A percentile compares a stretch with the other conserved stretches of the same genome.
phyloP scores from a whole-genome alignment of 2,797 vertebrate species.

The Chromis chromis region DNA sequence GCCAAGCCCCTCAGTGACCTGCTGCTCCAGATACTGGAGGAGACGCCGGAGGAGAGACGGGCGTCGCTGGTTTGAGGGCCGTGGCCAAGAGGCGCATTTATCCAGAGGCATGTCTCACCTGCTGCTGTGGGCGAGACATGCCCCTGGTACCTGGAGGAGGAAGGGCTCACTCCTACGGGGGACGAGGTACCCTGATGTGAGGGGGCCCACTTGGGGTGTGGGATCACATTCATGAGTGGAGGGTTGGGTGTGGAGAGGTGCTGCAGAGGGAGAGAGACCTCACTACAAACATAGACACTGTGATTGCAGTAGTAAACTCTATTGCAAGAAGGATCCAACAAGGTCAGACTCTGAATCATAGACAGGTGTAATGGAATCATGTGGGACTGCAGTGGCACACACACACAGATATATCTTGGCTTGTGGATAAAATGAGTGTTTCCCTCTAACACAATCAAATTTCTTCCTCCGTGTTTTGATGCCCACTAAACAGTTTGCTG shows the following conservation, averaged over 20 bases:
- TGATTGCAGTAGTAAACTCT: conserved; percentile 53
- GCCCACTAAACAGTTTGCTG: background rate
- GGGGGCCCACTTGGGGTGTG: conserved; percentile 39
- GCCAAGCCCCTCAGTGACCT: conserved; percentile 95
- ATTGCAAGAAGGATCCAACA: conserved; percentile 41
- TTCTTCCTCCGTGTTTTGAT: conserved; percentile 17
- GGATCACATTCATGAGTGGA: conserved; percentile 52
- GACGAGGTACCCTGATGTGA: conserved; percentile 39
- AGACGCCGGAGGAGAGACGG: conserved; percentile 94
- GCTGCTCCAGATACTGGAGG: conserved; percentile 96
- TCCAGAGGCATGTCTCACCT: conserved; percentile 64
- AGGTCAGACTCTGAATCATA: conserved; percentile 47
- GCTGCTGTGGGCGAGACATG: conserved; percentile 59
- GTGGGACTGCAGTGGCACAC: conserved; percentile 23
- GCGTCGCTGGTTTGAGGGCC: conserved; percentile 90
- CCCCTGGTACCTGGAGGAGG: conserved; percentile 59
- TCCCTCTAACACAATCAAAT: background rate
- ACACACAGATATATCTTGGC: conserved; percentile 31
- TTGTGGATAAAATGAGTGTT: conserved; percentile 18
- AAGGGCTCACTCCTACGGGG: conserved; percentile 42
- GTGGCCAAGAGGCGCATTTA: conserved; percentile 16
- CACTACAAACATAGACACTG: conserved; percentile 61
- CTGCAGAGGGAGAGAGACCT: conserved; percentile 58
- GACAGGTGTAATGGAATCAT: conserved; percentile 38
- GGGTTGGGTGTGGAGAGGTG: conserved; percentile 41